These are phyloP conservation scores for Plecotus auritus DNA, from an alignment of 2,113 vertebrate genomes.

Conservation along the genomic window DNA sequence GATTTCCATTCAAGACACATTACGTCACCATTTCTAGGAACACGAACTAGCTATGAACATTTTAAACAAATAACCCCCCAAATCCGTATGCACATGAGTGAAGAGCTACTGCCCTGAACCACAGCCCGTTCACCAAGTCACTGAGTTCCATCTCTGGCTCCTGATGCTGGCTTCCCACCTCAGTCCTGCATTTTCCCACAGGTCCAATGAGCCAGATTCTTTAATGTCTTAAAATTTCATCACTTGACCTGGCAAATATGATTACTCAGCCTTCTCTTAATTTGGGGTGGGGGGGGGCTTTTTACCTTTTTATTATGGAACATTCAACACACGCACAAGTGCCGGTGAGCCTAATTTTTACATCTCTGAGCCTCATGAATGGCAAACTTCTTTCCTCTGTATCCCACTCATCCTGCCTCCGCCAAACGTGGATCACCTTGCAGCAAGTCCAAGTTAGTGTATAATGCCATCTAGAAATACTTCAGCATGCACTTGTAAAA, in stretches of 20 bases:
- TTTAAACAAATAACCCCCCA: neutral
- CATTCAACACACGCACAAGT: neutral
- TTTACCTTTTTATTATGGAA: neutral
- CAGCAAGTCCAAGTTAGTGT: neutral
- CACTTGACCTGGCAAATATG: neutral
- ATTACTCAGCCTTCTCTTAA: neutral
- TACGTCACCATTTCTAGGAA: neutral
- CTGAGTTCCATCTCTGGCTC: accelerated
- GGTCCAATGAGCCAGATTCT: neutral
- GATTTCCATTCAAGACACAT: too few species aligned
- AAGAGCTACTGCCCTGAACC: neutral
- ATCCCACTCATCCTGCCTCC: accelerated
- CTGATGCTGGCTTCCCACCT: neutral
- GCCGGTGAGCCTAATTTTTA: accelerated
- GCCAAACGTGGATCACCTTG: neutral
- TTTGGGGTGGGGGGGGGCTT: neutral
- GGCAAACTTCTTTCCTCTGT: neutral
- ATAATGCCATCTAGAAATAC: neutral
- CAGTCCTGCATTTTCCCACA: accelerated
- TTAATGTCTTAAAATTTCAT: neutral
- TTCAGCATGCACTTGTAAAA: neutral
- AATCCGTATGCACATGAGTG: accelerated
- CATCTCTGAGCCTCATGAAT: accelerated
- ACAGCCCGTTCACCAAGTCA: accelerated
- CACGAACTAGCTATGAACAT: too few species aligned